Evolutionary conservation across 2,888 invertebrate species (phyloP).

Genomic region (Rhamphomyia laevipes): DNA sequence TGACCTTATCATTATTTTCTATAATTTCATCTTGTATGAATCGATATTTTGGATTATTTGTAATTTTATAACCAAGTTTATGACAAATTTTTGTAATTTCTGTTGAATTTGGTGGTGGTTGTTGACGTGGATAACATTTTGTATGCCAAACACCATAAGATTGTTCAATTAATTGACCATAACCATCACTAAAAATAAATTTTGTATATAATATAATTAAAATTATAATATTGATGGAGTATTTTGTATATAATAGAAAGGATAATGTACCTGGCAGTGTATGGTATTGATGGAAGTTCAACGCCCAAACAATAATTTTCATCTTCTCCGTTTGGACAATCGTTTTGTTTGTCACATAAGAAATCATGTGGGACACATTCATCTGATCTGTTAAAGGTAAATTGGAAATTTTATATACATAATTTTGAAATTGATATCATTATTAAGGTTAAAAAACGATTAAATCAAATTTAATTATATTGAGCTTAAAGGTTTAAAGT

Average conservation of each 20-base stretch:
- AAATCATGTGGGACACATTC: constrained; percentile 59
- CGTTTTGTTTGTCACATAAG: constrained; percentile 61
- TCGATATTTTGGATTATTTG: constrained; percentile 27
- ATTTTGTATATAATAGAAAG: background rate
- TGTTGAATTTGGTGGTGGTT: constrained; percentile 40
- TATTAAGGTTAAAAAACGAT: too few relatives aligned
- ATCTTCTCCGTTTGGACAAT: constrained; percentile 65
- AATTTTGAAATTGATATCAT: too few relatives aligned
- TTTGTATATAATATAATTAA: background rate
- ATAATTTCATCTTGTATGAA: constrained; percentile 27
- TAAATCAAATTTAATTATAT: too few relatives aligned
- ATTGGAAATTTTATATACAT: too few relatives aligned
- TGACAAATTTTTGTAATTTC: constrained; percentile 46
- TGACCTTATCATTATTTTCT: constrained; percentile 17
- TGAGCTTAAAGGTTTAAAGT: too few relatives aligned
- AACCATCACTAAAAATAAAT: constrained; percentile 38
- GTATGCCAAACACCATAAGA: constrained; percentile 60
- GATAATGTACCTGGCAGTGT: background rate
- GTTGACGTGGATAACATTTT: constrained; percentile 49
- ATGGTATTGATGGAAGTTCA: constrained; percentile 22
- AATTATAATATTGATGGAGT: background rate
- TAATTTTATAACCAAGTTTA: constrained; percentile 46
- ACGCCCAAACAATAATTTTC: constrained; percentile 52
- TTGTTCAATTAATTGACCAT: constrained; percentile 53
- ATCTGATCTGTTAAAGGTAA: constrained; percentile 34